These are phyloP conservation scores for Mormyrus proboscirostris DNA, from an alignment of 2,797 vertebrate genomes.

Conservation along the genomic window DNA sequence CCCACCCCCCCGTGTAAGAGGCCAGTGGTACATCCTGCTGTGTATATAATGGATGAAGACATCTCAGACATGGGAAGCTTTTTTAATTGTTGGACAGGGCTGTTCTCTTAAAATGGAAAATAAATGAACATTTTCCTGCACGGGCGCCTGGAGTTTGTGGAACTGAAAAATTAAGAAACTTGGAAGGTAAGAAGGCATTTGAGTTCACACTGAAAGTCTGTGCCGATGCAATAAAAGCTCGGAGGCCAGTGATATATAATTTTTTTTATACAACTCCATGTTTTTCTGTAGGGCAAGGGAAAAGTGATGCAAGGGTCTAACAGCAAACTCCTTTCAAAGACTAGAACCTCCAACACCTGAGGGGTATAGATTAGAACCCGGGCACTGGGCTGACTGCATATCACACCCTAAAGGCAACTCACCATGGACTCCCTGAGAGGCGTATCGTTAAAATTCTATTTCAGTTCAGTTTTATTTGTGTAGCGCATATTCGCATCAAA, in stretches of 20 bases:
- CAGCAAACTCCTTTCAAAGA: neutral
- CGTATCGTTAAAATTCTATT: neutral
- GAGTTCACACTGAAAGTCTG: neutral
- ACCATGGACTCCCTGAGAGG: conserved; percentile 68
- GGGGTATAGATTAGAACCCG: neutral
- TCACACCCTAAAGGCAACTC: conserved; percentile 92
- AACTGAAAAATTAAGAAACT: conserved; percentile 55
- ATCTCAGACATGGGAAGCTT: neutral
- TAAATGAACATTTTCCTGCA: neutral
- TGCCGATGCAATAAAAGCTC: neutral
- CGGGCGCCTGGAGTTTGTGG: conserved; percentile 50
- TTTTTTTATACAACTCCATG: neutral
- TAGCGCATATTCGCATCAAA: neutral
- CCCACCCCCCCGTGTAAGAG: neutral
- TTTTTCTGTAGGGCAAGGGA: neutral
- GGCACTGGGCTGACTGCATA: neutral
- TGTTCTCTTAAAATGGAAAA: neutral
- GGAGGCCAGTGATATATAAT: neutral
- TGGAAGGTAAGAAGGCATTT: neutral
- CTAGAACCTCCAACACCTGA: neutral
- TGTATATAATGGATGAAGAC: neutral
- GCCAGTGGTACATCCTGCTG: neutral
- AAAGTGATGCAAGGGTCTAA: neutral
- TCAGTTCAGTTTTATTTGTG: neutral
- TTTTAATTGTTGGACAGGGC: neutral